These are phyloP conservation scores for Drosophila conformis DNA, from an alignment of 2,888 invertebrate species.

Conservation along the genomic window DNA sequence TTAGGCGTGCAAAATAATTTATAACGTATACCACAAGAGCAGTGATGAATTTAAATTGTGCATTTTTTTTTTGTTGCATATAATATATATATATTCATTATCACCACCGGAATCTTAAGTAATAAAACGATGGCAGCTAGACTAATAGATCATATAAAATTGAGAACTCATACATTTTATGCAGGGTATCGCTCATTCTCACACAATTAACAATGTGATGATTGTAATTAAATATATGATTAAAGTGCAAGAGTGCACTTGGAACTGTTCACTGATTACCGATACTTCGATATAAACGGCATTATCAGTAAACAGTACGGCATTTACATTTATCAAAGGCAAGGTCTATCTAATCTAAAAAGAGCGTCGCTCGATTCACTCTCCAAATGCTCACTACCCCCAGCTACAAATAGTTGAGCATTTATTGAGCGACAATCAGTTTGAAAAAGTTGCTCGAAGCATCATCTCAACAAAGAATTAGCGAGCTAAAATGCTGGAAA, in stretches of 20 bases:
- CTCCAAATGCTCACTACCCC: conserved; percentile 4
- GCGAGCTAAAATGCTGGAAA: conserved; percentile 39
- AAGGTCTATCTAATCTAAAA: conserved; percentile 13
- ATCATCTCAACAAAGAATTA: conserved; percentile 1
- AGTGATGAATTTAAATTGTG: background rate
- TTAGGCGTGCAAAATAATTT: background rate
- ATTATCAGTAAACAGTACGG: background rate
- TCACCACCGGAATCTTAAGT: background rate
- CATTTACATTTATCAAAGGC: background rate
- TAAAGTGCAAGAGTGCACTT: background rate
- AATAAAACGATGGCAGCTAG: background rate
- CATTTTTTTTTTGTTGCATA: background rate
- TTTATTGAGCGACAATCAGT: conserved; percentile 17
- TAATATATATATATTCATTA: background rate
- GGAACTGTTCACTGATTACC: conserved; percentile 7
- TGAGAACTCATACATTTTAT: background rate
- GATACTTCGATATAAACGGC: background rate
- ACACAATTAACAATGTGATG: background rate
- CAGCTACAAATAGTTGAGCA: background rate
- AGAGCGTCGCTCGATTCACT: conserved; percentile 1
- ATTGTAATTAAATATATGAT: conserved; percentile 4
- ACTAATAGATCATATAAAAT: background rate
- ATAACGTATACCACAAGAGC: too few species aligned
- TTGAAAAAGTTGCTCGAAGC: background rate
- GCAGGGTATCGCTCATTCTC: background rate